phyloP scores from a whole-genome alignment of 2,888 invertebrate genomes.

The Hypomecis punctinalis region DNA sequence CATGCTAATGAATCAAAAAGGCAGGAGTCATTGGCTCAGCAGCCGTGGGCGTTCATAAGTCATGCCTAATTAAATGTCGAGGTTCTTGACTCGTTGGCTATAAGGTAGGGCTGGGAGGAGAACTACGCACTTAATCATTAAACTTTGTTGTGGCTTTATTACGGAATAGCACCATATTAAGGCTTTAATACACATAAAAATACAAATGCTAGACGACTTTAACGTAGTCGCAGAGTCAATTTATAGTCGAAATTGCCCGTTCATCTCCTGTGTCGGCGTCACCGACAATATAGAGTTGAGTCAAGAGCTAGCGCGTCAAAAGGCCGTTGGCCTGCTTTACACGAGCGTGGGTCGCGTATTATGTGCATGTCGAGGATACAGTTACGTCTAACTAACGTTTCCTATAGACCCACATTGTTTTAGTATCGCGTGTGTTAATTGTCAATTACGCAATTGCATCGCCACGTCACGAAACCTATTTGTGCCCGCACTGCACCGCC shows the following conservation, averaged over 20 bases:
- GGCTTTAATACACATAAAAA: constrained; percentile 3
- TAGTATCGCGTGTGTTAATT: constrained; percentile 70
- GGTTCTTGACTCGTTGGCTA: constrained; percentile 70
- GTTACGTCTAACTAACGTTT: constrained; percentile 65
- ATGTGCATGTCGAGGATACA: constrained; percentile 65
- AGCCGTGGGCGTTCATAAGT: constrained; percentile 75
- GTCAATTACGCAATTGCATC: constrained; percentile 73
- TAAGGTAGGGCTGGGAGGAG: constrained; percentile 44
- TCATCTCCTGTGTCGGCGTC: constrained; percentile 42
- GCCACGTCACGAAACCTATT: constrained; percentile 72
- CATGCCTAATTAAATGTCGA: constrained; percentile 77
- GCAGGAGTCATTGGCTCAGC: constrained; percentile 72
- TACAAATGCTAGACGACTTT: constrained; percentile 6
- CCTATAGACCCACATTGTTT: constrained; percentile 69
- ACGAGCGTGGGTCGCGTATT: constrained; percentile 70
- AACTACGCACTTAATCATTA: not conserved
- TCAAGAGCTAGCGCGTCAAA: constrained; percentile 60
- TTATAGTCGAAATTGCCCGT: not conserved
- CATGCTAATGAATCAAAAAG: constrained; percentile 73
- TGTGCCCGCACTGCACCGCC: constrained; percentile 56
- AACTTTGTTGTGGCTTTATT: not conserved
- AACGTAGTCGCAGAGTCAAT: constrained; percentile 1
- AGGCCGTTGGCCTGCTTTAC: constrained; percentile 75
- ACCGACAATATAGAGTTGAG: constrained; percentile 58
- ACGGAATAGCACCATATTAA: not conserved